Evolutionary conservation across 2,113 vertebrate species (phyloP), one percentile per base, ranked within the genome.

Genomic region (Eolophus roseicapilla): DNA sequence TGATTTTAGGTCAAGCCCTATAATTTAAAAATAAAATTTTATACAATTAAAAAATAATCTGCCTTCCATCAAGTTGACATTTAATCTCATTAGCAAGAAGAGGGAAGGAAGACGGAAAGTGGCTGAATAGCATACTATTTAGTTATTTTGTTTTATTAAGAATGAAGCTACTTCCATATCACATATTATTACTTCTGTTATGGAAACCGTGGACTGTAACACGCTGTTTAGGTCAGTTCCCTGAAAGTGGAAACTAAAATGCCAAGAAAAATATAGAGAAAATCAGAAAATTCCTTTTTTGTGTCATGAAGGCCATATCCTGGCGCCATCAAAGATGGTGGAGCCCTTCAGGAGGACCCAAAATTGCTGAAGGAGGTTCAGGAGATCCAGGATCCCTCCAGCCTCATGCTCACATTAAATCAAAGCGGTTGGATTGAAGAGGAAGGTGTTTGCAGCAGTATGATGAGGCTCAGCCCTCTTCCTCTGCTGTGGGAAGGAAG

Each of bases 401-500:
- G 23, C 8, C n/a, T 71, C 24, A 25, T 0, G 1, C 13, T 84
- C 9, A 5, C 2, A 5, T 27, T 11, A 43, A 71, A 67, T 82
- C n/a, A 37, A 70, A 80, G 20, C 35, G 67, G 53, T 4, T 2
- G 2, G 46, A 31, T 7, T 33, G 37, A 12, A 75, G 50, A 67
- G 20, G 65, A 86, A 86, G n/a, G 31, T 55, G 52, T 68, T 89
- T 87, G 69, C 5, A 23, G 62, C 50, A 39, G 33, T 2, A 11
- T 9, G 43, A 77, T 46, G 59, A 86, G 47, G 27, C 82, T 9
- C 55, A 92, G 19, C 73, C 69, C 84, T 62, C 65, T 67, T 96
- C 77, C 81, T 89, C 70, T 71, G 23, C 86, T 85, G 70, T 96
- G 95, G 70, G 95, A 96, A 96, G 86, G 77, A 84, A 96, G 95